Conservation (phyloP, 2,888 invertebrate species). For the Eilema caniola region DNA sequence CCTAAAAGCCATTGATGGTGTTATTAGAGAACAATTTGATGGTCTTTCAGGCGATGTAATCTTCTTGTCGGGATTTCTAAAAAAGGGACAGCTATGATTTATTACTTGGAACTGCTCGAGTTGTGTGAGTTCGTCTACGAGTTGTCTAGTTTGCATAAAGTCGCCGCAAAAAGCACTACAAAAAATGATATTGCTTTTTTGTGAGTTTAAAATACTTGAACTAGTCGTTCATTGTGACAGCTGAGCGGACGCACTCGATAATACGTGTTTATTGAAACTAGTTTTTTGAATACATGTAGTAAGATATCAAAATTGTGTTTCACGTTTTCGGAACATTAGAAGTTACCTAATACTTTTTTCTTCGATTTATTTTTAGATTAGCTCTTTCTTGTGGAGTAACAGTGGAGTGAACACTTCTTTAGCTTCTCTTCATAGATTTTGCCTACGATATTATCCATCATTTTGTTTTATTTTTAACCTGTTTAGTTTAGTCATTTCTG, state of each 20-base stretch:
- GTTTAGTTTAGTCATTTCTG: no score
- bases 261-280: not conserved
- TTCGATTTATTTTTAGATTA: not conserved
- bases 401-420: no score
- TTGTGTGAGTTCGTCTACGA: conserved; percentile 49
- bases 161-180: conserved; percentile 45
- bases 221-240: conserved; percentile 10
- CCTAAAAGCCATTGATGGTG: conserved; percentile 41
- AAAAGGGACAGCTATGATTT: conserved; percentile 57
- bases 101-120: conserved; percentile 52
- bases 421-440: not conserved
- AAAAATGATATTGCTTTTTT: conserved; percentile 26
- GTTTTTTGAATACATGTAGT: not conserved
- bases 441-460: not conserved
- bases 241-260: conserved; percentile 11
- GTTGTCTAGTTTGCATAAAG: conserved; percentile 57
- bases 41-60: conserved; percentile 43
- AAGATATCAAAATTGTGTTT: not conserved
- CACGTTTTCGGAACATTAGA: not conserved
- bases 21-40: conserved; percentile 44
- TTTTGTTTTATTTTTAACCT: not conserved
- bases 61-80: conserved; percentile 50
- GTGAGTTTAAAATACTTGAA: conserved; percentile 6
- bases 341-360: not conserved
- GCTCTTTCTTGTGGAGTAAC: not conserved